A percentile compares a stretch with the other conserved stretches of the same genome.
These are phyloP conservation scores for Drosophila insularis DNA, from an alignment of 1,140 invertebrate species.

Conservation along the genomic window DNA sequence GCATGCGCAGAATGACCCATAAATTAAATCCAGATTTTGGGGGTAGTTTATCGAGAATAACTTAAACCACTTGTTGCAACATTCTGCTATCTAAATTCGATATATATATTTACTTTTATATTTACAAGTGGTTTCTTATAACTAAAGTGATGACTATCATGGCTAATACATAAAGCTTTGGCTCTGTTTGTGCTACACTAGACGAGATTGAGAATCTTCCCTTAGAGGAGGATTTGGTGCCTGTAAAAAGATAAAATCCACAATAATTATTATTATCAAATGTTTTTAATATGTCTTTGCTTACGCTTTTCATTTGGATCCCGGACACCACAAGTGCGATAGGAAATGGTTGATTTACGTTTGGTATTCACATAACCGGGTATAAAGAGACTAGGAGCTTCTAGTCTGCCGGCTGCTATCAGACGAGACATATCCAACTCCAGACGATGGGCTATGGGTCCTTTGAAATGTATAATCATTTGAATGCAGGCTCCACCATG, in stretches of 20 bases:
- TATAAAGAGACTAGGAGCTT: slow-evolving; percentile 89
- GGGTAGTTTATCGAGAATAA: background rate
- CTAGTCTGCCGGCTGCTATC: slow-evolving; percentile 88
- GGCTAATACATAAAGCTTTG: slow-evolving; percentile 58
- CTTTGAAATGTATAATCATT: slow-evolving; percentile 93
- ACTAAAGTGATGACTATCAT: slow-evolving; percentile 56
- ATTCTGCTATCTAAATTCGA: background rate
- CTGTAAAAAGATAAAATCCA: slow-evolving; percentile 20
- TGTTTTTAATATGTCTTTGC: slow-evolving; percentile 5
- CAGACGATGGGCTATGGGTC: slow-evolving; percentile 88
- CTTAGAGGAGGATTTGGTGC: slow-evolving; percentile 61
- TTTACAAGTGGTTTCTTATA: slow-evolving; percentile 33
- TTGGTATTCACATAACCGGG: slow-evolving; percentile 89
- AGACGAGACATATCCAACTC: slow-evolving; percentile 89
- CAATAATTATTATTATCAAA: too few species aligned
- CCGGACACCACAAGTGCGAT: slow-evolving; percentile 88
- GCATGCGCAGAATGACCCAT: background rate
- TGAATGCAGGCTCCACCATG: slow-evolving; percentile 93
- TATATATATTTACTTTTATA: background rate
- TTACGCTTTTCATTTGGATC: slow-evolving; percentile 87
- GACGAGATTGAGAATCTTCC: slow-evolving; percentile 53
- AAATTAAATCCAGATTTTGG: background rate
- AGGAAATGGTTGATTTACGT: slow-evolving; percentile 87
- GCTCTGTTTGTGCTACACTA: slow-evolving; percentile 46
- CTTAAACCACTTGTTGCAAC: background rate